A percentile compares a stretch with the other conserved stretches of the same genome.
phyloP scores from a whole-genome alignment of 2,797 vertebrate species.

The Ctenosaura bakeri region DNA sequence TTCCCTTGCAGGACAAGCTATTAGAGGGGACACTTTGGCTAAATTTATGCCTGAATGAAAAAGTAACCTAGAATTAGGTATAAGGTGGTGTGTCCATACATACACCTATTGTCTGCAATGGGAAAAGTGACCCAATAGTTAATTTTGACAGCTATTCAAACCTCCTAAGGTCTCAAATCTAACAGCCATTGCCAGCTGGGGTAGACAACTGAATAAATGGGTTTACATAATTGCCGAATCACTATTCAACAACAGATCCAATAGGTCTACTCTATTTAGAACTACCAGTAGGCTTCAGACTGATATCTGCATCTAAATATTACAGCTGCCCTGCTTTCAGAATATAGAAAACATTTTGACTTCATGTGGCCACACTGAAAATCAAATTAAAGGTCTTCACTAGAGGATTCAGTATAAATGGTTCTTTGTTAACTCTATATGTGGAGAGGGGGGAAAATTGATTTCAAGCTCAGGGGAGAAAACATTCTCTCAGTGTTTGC shows the following conservation, averaged over 20 bases:
- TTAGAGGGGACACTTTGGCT: neutral
- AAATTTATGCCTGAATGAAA: neutral
- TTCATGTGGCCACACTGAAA: constrained; percentile 20
- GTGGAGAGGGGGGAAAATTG: neutral
- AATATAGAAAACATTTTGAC: neutral
- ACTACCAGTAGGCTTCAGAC: too few species aligned
- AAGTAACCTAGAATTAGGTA: neutral
- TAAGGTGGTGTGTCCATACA: neutral
- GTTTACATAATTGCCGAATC: too few species aligned
- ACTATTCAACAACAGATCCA: too few species aligned
- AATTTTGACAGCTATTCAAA: neutral
- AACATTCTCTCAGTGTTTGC: neutral
- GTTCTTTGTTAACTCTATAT: neutral
- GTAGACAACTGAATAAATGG: too few species aligned
- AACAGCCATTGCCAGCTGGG: too few species aligned
- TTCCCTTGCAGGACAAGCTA: too few species aligned
- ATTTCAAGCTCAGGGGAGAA: constrained; percentile 17
- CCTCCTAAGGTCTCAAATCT: neutral
- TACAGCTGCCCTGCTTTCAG: neutral
- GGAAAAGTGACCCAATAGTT: neutral
- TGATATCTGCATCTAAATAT: neutral
- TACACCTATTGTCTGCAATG: neutral
- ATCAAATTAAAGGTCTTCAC: constrained; percentile 34
- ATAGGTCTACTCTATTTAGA: too few species aligned
- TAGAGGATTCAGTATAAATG: constrained; percentile 18